Evolutionary conservation across 2,113 vertebrate genomes (phyloP), one percentile per base, ranked within the genome.

Genomic region (Polypterus senegalus): DNA sequence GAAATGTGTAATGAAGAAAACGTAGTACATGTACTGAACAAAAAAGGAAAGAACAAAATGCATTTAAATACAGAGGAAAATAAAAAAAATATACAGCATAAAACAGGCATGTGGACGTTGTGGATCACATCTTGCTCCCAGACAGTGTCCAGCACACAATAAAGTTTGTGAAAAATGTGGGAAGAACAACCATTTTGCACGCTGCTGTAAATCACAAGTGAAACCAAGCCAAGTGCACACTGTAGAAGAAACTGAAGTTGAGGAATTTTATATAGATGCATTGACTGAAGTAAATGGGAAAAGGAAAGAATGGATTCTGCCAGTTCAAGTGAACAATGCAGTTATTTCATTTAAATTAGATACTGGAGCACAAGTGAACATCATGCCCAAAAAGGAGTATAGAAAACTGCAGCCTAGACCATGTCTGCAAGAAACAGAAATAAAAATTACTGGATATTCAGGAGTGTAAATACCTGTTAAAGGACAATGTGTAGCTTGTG

Each of bases 181-280:
- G 4, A 57, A 57, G 5, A 57, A 57, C 9, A 57, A 57, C 9
- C 10, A 57, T 57, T 57, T 57, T 57, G 56, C 56, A 3, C 4
- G 27, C 9, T 57, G 56, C 56, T 57, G 56, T 57, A 57, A 57
- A 9, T 57, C 56, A 3, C 56, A 57, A 57, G 9, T 7, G 46
- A 4, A 57, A 9, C 56, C 5, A 57, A 57, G 56, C 9, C 56
- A 57, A 44, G 56, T 7, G 9, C 56, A 57, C 46, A 9, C 56
- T 57, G 11, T 57, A 7, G 56, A 44, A 57, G 5, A 57, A 44
- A 27, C 27, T 27, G 56, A 7, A 9, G 46, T 57, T 57, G 48
- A 43, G 3, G 48, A 58, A 52, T 63, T 63, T 7, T 59, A 53
- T 52, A 56, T 63, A 10, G 62, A 11, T 64, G 48, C 8, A 7